These are phyloP conservation scores for Coracopsis vasa DNA, from an alignment of 2,113 vertebrate genomes.

Conservation along the genomic window DNA sequence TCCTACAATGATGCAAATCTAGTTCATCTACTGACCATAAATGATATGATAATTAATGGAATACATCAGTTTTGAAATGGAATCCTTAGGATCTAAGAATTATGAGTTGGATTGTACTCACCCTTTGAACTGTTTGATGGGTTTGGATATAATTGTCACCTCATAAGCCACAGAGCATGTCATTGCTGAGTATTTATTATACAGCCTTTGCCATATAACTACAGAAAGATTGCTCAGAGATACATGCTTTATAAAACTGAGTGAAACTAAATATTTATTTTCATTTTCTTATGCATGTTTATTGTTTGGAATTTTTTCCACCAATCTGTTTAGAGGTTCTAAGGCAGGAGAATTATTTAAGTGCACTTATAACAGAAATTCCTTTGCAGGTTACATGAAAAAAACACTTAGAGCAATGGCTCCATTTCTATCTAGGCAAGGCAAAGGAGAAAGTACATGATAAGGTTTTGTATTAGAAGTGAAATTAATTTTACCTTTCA, in stretches of 20 bases:
- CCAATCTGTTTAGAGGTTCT: background rate
- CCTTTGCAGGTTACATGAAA: background rate
- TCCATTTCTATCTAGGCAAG: background rate
- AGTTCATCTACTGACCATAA: background rate
- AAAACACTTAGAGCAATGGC: background rate
- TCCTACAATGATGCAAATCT: background rate
- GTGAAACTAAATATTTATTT: background rate
- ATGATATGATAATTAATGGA: conserved; percentile 26
- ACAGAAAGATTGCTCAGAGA: background rate
- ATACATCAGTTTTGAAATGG: conserved; percentile 16
- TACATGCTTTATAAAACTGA: background rate
- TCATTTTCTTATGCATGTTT: background rate
- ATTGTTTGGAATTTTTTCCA: background rate
- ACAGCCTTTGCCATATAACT: background rate
- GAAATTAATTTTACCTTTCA: background rate
- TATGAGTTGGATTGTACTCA: background rate
- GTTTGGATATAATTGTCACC: conserved; percentile 10
- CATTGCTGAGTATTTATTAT: background rate
- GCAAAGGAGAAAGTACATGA: background rate
- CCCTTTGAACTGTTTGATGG: background rate
- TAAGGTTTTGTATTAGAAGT: background rate
- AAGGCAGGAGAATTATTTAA: background rate
- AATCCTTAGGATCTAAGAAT: conserved; percentile 20
- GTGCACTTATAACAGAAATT: background rate
- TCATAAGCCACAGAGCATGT: background rate